These are phyloP conservation scores for Apodemus agrarius DNA, from an alignment of 2,797 vertebrate genomes.

Conservation along the genomic window DNA sequence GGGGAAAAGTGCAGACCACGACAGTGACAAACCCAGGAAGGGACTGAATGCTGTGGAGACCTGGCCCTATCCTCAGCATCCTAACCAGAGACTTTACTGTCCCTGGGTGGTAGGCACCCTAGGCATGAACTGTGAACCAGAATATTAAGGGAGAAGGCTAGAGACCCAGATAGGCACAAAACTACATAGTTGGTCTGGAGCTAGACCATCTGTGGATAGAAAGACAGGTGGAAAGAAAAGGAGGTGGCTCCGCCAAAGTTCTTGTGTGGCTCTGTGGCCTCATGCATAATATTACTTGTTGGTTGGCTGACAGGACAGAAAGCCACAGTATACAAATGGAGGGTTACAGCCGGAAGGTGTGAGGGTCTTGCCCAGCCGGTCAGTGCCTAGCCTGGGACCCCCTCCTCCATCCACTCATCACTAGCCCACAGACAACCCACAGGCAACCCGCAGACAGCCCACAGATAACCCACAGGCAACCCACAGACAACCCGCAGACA, in stretches of 20 bases:
- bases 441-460: too few species aligned
- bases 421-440: neutral
- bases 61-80: neutral
- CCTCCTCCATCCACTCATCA: accelerated
- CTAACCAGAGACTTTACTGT: neutral
- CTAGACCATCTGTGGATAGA: neutral
- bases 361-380: neutral
- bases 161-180: neutral
- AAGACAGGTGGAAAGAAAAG: neutral
- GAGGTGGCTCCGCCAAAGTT: too few species aligned
- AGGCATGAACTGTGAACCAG: neutral
- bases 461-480: too few species aligned
- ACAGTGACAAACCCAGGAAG: neutral
- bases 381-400: neutral
- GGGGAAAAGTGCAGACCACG: accelerated
- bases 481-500: neutral
- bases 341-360: neutral
- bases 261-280: accelerated
- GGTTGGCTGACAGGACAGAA: accelerated
- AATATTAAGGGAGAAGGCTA: neutral
- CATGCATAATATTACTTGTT: accelerated
- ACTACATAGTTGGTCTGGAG: accelerated
- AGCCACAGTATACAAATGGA: accelerated
- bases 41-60: neutral
- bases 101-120: neutral